phyloP scores from a whole-genome alignment of 2,113 vertebrate genomes.

The Ptilonorhynchus violaceus region DNA sequence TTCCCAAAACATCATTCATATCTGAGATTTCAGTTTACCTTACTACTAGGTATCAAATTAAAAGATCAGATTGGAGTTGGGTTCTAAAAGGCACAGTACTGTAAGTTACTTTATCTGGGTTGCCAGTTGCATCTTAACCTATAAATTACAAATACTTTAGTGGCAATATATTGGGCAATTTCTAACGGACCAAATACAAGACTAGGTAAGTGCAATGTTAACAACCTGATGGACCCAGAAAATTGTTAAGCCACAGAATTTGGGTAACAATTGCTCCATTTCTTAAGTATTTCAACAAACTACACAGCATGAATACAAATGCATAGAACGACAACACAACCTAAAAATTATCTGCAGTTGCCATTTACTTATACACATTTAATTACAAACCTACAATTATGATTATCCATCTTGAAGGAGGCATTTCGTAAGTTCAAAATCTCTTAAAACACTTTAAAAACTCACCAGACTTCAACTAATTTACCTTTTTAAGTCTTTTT shows the following conservation, averaged over 20 bases:
- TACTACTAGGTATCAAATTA: not conserved
- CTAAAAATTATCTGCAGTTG: not conserved
- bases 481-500: slow-evolving; percentile 88
- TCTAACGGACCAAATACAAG: not conserved
- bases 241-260: not conserved
- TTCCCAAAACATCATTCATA: not conserved
- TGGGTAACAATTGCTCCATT: not conserved
- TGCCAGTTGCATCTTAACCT: not conserved
- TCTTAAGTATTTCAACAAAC: not conserved
- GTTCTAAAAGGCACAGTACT: not conserved
- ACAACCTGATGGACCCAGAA: not conserved
- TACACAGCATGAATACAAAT: not conserved
- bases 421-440: not conserved
- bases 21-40: not conserved
- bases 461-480: not conserved
- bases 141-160: not conserved
- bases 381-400: not conserved
- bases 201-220: not conserved
- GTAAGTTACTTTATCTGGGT: not conserved
- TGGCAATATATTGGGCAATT: not conserved
- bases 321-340: not conserved
- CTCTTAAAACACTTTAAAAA: not conserved
- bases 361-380: not conserved
- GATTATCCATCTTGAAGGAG: not conserved
- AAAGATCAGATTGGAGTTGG: not conserved